These are phyloP conservation scores for Xiphophorus hellerii DNA, from an alignment of 2,113 vertebrate species.

Conservation along the genomic window DNA sequence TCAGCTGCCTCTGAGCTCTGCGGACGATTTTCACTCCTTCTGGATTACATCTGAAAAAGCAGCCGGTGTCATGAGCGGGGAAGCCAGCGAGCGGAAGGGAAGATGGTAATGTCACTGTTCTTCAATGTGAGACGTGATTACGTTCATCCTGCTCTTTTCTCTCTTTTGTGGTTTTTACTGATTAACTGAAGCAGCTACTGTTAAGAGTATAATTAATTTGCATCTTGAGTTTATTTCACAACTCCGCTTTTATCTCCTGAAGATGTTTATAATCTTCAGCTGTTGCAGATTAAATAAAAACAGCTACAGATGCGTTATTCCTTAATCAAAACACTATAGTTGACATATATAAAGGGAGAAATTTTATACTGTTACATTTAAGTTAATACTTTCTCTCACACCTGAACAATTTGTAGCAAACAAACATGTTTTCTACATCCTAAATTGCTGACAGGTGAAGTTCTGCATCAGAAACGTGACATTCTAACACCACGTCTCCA, in stretches of 20 bases:
- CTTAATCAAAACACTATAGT: not conserved
- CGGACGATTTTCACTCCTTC: slow-evolving; percentile 13
- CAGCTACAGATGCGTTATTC: not conserved
- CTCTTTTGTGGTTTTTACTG: not conserved
- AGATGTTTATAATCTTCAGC: not conserved
- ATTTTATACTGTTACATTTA: not conserved
- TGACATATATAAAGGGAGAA: not conserved
- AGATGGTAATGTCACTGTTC: slow-evolving; percentile 68
- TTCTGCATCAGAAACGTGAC: not conserved
- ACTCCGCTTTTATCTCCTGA: not conserved
- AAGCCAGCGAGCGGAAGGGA: slow-evolving; percentile 40
- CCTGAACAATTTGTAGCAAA: not conserved
- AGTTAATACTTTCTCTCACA: not conserved
- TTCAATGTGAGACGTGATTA: not conserved
- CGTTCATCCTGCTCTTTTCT: not conserved
- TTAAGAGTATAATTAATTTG: not conserved
- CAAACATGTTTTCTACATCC: not conserved
- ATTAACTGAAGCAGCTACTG: not conserved
- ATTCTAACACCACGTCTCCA: slow-evolving; percentile 9
- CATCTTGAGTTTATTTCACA: not conserved
- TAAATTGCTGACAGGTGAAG: not conserved
- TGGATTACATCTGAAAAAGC: slow-evolving; percentile 61
- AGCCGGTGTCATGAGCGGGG: slow-evolving; percentile 41
- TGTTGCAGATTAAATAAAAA: not conserved
- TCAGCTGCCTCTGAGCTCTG: slow-evolving; percentile 12